A percentile compares a stretch with the other conserved stretches of the same genome.
These are phyloP conservation scores for Drosophila arizonae DNA, from an alignment of 1,140 invertebrate genomes.

Conservation along the genomic window DNA sequence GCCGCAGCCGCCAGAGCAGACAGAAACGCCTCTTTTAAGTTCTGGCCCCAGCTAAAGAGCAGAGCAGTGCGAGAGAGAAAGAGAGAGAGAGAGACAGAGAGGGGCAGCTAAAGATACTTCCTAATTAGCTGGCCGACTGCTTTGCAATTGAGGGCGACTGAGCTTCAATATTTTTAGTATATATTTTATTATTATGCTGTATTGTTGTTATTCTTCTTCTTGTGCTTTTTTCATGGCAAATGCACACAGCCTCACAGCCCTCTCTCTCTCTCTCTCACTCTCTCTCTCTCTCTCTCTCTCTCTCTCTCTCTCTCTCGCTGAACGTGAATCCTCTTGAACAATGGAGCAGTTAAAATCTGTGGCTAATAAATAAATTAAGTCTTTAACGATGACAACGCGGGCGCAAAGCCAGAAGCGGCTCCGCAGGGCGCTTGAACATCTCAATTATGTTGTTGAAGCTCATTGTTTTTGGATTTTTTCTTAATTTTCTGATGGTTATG, in stretches of 20 bases:
- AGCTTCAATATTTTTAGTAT: constrained; percentile 36
- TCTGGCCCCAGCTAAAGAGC: constrained; percentile 19
- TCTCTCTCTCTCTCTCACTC: too few relatives aligned
- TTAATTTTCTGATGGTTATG: constrained; percentile 75
- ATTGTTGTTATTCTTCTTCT: constrained; percentile 16
- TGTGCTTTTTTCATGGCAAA: constrained; percentile 8
- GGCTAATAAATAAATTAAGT: constrained; percentile 79
- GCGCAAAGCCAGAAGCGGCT: constrained; percentile 11
- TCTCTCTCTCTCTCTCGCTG: not conserved
- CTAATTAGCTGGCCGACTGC: constrained; percentile 46
- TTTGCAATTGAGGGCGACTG: constrained; percentile 35
- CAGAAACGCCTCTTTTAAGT: constrained; percentile 50
- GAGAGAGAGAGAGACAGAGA: not conserved
- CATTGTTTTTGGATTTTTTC: constrained; percentile 74
- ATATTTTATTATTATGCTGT: constrained; percentile 35
- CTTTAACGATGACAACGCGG: constrained; percentile 73
- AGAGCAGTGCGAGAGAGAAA: not conserved
- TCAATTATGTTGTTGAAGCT: constrained; percentile 75
- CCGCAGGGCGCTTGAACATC: constrained; percentile 55
- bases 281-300: not conserved
- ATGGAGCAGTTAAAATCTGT: constrained; percentile 70
- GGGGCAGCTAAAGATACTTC: constrained; percentile 15
- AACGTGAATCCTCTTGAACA: constrained; percentile 43
- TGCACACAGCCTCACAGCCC: constrained; percentile 10
- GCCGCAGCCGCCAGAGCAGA: constrained; percentile 33